Base-by-base conservation (phyloP, 1,140 invertebrate species). In the Drosophila mojavensis region DNA sequence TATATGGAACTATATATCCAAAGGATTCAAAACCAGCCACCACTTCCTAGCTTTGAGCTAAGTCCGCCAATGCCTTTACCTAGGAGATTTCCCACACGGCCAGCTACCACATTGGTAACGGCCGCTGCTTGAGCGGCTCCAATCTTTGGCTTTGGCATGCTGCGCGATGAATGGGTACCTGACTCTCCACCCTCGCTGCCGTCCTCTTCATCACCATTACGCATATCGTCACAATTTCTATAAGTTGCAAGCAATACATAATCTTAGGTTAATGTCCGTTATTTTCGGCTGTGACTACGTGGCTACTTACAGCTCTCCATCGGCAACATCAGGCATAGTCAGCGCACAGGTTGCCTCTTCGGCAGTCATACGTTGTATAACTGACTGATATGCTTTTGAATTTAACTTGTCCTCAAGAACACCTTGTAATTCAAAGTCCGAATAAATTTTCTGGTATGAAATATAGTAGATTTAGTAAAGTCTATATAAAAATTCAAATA, bases 341-440 rank as follows among this genome's bases (percentile, higher is more conserved):
- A 98, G 94, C 74, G 97, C 96, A 94, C 97, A 98, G 50, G 97
- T 98, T 53, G 98, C 98, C 94, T 99, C 98, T 93, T 99, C 98
- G 13, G 99, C 98, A 93, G 98, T 97, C 96, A 99, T 97, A 81
- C 99, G 95, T 81, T 96, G 96, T 62, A 96, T 96, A 81, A 99
- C 96, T 53, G 96, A 96, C 93, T 99, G 97, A 94, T 99, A 99
- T 83, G 96, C 96, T 94, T 99, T 99, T 50, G 97, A 98, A 93
- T 99, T 98, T n/a, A 99, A 93, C 93, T 98, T 98, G 92, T 99
- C 98, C 91, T 99, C 98, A 92, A 98, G 97, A 17, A 99, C 98
- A 69, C 99, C 98, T 94, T 99, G 98, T 60, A 99, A 94, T 93
- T 99, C 98, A 93, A 99, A 99, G 93, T 99, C 98, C 20, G 98